phyloP scores from a whole-genome alignment of 1,140 invertebrate genomes.

The Arctopsyche grandis region DNA sequence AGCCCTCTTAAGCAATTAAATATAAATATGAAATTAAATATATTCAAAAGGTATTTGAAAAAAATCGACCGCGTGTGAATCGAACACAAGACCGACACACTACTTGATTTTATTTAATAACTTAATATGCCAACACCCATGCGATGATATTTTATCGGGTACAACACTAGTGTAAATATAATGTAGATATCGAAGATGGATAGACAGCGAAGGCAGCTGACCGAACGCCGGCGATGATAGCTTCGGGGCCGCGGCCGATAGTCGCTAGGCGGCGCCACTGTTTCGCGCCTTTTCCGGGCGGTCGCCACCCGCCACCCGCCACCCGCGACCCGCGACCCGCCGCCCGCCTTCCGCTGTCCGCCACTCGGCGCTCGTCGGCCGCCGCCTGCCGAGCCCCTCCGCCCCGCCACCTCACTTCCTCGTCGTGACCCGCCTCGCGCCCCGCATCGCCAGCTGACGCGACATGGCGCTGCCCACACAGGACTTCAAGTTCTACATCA shows the following conservation, averaged over 20 bases:
- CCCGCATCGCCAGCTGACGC: background rate
- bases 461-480: background rate
- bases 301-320: slow-evolving; percentile 54
- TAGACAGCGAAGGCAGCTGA: too few relatives aligned
- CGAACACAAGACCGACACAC: too few relatives aligned
- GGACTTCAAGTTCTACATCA: slow-evolving; percentile 24
- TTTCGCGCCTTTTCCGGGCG: slow-evolving; percentile 67
- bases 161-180: too few relatives aligned
- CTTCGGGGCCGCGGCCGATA: background rate
- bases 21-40: too few relatives aligned
- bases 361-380: background rate
- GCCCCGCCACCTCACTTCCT: background rate
- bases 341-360: background rate
- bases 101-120: too few relatives aligned
- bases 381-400: background rate
- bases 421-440: background rate
- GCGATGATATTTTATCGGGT: too few relatives aligned
- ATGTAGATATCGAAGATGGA: too few relatives aligned
- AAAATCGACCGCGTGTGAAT: too few relatives aligned
- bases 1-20: too few relatives aligned
- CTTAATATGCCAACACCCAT: too few relatives aligned
- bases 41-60: too few relatives aligned
- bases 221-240: background rate
- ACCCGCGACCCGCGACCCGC: background rate
- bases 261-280: slow-evolving; percentile 25